Conservation (phyloP, 2,113 vertebrate species). For the Nipponia nippon region DNA sequence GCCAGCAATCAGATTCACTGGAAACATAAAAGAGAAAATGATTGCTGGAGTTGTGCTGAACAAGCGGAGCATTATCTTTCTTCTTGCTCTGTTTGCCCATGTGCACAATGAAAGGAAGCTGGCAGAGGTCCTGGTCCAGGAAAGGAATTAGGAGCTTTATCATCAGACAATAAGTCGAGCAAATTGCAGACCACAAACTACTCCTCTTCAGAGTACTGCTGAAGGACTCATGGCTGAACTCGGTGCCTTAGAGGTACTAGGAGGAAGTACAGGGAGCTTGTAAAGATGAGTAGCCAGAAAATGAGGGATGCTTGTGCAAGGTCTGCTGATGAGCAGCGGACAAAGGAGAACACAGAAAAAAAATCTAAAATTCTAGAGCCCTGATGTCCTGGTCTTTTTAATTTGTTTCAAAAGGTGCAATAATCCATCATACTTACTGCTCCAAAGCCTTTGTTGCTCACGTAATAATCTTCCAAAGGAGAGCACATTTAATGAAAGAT, state of each 20-base stretch:
- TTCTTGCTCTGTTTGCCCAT: slow-evolving; percentile 36
- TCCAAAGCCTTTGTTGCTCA: background rate
- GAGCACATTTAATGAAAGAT: background rate
- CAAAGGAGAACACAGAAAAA: background rate
- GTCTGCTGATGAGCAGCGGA: background rate
- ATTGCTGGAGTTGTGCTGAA: slow-evolving; percentile 41
- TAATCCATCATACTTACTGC: background rate
- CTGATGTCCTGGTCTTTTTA: background rate
- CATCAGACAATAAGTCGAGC: slow-evolving; percentile 31
- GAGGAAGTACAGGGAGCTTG: background rate
- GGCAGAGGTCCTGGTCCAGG: slow-evolving; percentile 27
- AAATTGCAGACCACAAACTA: slow-evolving; percentile 29
- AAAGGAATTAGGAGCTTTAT: slow-evolving; percentile 47
- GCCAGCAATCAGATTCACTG: background rate
- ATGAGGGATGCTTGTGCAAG: background rate
- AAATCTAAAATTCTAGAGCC: background rate
- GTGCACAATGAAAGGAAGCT: slow-evolving; percentile 58
- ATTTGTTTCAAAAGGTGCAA: background rate
- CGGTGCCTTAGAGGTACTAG: background rate
- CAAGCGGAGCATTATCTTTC: slow-evolving; percentile 18
- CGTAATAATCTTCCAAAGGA: background rate
- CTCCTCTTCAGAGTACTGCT: background rate
- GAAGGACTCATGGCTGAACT: background rate
- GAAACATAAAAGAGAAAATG: slow-evolving; percentile 47
- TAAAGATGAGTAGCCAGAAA: slow-evolving; percentile 5